Evolutionary conservation across 2,888 invertebrate species (phyloP).

Genomic region (Sepiola atlantica): DNA sequence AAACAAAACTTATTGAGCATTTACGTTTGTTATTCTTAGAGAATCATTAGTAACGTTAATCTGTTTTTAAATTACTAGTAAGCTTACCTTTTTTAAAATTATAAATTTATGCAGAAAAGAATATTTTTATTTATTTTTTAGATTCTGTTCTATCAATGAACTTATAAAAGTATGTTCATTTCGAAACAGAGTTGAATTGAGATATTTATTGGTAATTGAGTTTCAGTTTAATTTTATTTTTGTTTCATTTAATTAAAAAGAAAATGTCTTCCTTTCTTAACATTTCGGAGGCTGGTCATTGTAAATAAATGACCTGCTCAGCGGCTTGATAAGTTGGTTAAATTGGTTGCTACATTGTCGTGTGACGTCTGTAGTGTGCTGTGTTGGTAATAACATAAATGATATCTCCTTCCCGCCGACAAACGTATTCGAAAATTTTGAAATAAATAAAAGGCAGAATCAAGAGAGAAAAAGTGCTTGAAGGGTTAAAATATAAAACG

Average conservation of each 20-base stretch:
- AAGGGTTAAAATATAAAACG: background rate
- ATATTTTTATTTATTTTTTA: background rate
- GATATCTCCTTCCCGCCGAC: background rate
- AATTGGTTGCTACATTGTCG: conserved; percentile 22
- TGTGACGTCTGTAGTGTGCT: conserved; percentile 32
- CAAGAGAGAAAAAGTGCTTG: background rate
- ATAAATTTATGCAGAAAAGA: background rate
- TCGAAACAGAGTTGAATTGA: background rate
- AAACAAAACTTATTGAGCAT: too few relatives aligned
- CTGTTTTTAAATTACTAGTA: background rate
- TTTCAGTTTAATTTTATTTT: background rate
- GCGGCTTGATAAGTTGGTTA: conserved; percentile 2
- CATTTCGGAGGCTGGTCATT: background rate
- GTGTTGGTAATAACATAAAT: background rate
- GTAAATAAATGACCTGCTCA: background rate
- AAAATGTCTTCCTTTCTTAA: background rate
- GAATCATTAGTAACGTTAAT: too few relatives aligned
- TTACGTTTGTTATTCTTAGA: too few relatives aligned
- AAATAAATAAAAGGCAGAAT: background rate
- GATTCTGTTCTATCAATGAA: background rate
- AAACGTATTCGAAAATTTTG: background rate
- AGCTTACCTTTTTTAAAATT: background rate
- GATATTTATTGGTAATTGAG: background rate
- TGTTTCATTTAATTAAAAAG: background rate
- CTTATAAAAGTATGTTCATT: background rate